A percentile compares a stretch with the other conserved stretches of the same genome.
phyloP scores from a whole-genome alignment of 2,888 invertebrate species.

The Spilarctia lutea region DNA sequence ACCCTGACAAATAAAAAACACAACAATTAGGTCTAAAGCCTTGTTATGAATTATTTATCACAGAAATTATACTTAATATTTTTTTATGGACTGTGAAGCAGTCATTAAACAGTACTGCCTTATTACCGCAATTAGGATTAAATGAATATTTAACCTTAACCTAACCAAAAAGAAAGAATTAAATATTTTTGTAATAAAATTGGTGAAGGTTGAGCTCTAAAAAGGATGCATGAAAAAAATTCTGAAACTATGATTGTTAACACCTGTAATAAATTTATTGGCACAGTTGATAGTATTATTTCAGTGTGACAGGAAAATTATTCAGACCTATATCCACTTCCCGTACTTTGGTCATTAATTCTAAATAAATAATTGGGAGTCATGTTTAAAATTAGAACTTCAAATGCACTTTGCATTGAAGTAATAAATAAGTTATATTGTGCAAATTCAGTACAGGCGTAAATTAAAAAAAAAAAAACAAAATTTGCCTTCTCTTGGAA shows the following conservation, averaged over 20 bases:
- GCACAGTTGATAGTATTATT: neutral
- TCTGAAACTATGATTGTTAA: neutral
- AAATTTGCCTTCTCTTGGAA: too few species aligned
- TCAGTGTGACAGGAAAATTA: neutral
- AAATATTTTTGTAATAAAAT: neutral
- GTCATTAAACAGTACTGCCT: neutral
- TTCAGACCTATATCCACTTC: neutral
- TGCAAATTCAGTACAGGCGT: too few species aligned
- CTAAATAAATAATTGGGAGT: neutral
- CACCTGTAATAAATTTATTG: neutral
- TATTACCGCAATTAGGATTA: neutral
- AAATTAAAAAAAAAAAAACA: too few species aligned
- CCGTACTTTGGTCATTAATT: neutral
- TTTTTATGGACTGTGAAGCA: neutral
- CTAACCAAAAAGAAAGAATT: neutral
- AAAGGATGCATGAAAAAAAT: neutral
- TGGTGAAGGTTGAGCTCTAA: neutral
- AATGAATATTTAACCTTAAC: neutral
- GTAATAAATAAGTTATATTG: too few species aligned
- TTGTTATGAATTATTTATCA: neutral
- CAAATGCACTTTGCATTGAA: too few species aligned
- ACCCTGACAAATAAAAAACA: conserved; percentile 49
- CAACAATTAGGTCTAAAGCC: neutral
- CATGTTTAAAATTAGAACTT: neutral
- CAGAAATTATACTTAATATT: neutral